Evolutionary conservation across 2,797 vertebrate species (phyloP).

Genomic region (Artibeus lituratus): DNA sequence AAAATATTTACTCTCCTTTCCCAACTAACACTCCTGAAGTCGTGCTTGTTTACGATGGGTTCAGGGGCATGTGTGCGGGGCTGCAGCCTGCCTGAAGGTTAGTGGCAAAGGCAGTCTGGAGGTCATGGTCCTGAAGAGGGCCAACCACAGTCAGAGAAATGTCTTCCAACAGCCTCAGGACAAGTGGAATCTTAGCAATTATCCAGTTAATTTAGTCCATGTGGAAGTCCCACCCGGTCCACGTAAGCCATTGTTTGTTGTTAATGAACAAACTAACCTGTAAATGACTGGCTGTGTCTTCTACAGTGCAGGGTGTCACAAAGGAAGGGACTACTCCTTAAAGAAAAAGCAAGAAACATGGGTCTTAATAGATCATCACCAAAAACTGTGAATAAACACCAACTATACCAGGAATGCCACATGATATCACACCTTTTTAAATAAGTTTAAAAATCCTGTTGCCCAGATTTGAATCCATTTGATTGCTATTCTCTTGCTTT

Average conservation of each 20-base stretch:
- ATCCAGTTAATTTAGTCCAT: not conserved
- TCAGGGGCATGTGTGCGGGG: too few species aligned
- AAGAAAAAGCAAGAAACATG: not conserved
- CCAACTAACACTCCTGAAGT: not conserved
- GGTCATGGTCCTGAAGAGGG: not conserved
- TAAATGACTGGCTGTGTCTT: not conserved
- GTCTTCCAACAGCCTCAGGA: not conserved
- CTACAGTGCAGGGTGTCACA: not conserved
- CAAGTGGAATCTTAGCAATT: not conserved
- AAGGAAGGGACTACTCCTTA: not conserved
- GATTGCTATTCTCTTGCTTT: not conserved
- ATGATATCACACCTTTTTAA: not conserved
- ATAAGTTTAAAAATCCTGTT: not conserved
- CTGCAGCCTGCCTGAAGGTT: not conserved
- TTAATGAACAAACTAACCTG: not conserved
- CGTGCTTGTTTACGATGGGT: not conserved
- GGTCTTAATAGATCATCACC: not conserved
- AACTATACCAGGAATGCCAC: not conserved
- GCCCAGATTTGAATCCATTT: not conserved
- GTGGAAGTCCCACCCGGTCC: not conserved
- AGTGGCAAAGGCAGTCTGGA: not conserved
- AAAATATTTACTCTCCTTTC: not conserved
- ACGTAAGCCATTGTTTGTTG: not conserved
- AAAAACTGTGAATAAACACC: not conserved
- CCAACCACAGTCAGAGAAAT: not conserved